Conservation (phyloP, 2,797 vertebrate species). For the Lutjanus argentimaculatus region DNA sequence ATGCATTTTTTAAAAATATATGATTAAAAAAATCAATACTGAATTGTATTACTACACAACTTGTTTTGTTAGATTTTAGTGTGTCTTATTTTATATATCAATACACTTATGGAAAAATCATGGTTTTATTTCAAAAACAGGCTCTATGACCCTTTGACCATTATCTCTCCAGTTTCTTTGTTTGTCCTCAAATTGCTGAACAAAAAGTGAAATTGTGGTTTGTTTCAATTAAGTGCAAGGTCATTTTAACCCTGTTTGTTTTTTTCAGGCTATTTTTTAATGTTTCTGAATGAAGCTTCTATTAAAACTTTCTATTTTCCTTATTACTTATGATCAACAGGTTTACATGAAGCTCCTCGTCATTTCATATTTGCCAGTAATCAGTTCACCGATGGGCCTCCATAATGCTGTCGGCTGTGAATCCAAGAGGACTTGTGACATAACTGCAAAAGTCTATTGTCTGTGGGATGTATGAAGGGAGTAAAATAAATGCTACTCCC, state of each 20-base stretch:
- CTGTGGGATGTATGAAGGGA: not conserved
- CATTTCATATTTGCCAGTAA: not conserved
- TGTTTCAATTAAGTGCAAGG: no score
- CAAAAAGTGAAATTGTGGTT: no score
- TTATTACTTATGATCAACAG: not conserved
- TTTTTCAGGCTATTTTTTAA: not conserved
- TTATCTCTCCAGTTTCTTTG: no score
- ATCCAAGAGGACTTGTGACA: not conserved
- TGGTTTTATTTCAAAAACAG: no score
- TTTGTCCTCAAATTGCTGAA: no score
- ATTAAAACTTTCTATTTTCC: not conserved
- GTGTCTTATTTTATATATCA: no score
- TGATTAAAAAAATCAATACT: no score
- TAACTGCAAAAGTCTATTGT: constrained; percentile 4
- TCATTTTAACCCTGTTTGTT: not conserved
- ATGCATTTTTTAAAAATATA: no score
- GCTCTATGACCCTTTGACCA: no score
- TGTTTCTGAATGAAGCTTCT: not conserved
- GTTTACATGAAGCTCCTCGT: not conserved
- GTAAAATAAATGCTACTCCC: not conserved
- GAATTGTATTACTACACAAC: no score
- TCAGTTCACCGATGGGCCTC: not conserved
- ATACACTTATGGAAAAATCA: no score
- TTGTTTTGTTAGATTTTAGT: no score
- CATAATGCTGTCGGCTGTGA: not conserved